phyloP scores from a whole-genome alignment of 2,113 vertebrate species.

The Callocephalon fimbriatum region DNA sequence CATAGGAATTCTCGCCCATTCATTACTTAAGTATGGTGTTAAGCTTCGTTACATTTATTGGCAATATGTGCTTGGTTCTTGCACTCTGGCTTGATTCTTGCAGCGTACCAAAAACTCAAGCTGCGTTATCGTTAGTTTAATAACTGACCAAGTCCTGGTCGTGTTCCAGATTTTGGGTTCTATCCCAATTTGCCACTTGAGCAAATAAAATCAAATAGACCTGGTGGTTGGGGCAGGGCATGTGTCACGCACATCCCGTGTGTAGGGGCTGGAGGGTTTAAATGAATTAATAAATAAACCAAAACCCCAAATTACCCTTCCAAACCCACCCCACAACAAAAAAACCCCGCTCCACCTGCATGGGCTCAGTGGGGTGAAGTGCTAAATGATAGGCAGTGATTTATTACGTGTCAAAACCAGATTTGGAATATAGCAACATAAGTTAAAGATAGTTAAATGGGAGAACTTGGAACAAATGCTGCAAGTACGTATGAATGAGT shows the following conservation, averaged over 20 bases:
- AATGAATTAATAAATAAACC: not conserved
- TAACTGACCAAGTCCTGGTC: not conserved
- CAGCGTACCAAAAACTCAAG: not conserved
- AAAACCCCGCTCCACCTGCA: not conserved
- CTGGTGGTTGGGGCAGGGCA: not conserved
- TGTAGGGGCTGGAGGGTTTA: not conserved
- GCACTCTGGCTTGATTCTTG: not conserved
- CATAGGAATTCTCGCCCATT: not conserved
- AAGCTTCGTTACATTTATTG: not conserved
- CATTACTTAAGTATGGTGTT: not conserved
- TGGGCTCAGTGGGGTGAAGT: not conserved
- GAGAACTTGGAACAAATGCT: not conserved
- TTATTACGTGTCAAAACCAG: not conserved
- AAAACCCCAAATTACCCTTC: not conserved
- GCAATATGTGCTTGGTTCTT: not conserved
- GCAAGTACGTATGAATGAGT: not conserved
- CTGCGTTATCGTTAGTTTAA: not conserved
- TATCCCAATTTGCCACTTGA: not conserved
- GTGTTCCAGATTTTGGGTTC: not conserved
- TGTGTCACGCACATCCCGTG: not conserved
- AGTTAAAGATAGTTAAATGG: not conserved
- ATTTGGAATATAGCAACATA: not conserved
- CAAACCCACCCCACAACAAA: not conserved
- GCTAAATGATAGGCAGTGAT: not conserved
- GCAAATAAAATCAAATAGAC: not conserved